Percentiles rank a stretch among this genome's conserved stretches.
Evolutionary conservation across 2,888 invertebrate species (phyloP).

Genomic region (Myopa testacea): DNA sequence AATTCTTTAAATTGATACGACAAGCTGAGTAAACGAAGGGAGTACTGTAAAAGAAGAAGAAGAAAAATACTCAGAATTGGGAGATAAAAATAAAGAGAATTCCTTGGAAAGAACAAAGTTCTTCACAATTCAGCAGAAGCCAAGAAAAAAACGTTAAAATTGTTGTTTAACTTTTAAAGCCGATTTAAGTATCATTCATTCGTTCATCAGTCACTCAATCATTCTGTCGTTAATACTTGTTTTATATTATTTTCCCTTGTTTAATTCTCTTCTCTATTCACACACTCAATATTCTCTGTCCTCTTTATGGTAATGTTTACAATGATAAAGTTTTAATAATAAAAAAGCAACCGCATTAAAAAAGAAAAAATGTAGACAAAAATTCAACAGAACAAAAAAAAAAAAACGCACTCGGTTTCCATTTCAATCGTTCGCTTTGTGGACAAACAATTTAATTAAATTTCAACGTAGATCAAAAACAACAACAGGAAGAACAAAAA

Average conservation of each 20-base stretch:
- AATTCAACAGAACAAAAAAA: background rate
- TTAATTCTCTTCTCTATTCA: background rate
- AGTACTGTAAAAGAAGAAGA: no score
- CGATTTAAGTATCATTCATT: no score
- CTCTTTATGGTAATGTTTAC: background rate
- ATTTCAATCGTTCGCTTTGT: conserved; percentile 15
- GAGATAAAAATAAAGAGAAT: no score
- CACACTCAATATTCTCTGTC: background rate
- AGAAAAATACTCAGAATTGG: no score
- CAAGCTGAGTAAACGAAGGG: no score
- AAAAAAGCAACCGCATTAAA: background rate
- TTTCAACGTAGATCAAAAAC: conserved; percentile 2
- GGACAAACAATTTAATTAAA: conserved; percentile 24
- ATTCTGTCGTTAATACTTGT: background rate
- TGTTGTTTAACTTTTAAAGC: no score
- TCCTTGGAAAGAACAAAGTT: no score
- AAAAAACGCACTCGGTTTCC: background rate
- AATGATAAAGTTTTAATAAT: background rate
- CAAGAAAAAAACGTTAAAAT: no score
- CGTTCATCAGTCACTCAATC: no score
- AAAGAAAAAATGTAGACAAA: background rate
- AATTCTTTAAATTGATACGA: no score
- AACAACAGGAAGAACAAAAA: background rate
- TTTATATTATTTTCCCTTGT: background rate
- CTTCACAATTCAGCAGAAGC: no score